A percentile compares a stretch with the other conserved stretches of the same genome.
phyloP scores from a whole-genome alignment of 1,140 invertebrate genomes.

The Melipona quadrifasciata region DNA sequence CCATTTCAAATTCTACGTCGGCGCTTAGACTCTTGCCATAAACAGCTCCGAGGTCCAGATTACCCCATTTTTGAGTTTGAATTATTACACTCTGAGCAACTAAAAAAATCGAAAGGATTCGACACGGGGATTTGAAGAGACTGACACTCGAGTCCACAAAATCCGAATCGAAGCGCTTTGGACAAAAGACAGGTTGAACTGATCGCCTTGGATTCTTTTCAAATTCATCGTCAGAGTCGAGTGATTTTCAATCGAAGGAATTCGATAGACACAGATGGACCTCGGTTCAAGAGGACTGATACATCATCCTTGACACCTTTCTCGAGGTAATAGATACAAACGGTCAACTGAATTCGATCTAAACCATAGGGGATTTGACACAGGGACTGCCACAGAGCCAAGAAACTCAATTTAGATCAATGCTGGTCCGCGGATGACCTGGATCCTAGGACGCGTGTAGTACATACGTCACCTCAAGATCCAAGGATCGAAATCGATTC shows the following conservation, averaged over 20 bases:
- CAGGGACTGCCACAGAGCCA: neutral
- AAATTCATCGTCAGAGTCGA: too few relatives aligned
- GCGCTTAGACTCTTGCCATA: neutral
- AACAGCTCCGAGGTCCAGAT: neutral
- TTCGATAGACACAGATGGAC: neutral
- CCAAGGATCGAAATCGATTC: neutral
- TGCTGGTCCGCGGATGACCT: neutral
- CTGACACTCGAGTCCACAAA: too few relatives aligned
- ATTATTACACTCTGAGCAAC: neutral
- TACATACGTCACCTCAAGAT: neutral
- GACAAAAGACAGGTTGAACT: neutral
- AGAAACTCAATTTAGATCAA: slow-evolving; percentile 8
- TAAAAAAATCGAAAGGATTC: too few relatives aligned
- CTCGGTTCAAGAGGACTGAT: neutral
- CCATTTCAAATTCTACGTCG: neutral
- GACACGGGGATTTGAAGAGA: too few relatives aligned
- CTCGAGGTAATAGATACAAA: neutral
- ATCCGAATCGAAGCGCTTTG: neutral
- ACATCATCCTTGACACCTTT: neutral
- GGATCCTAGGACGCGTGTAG: neutral
- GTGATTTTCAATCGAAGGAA: neutral
- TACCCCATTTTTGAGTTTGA: neutral
- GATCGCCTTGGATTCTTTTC: neutral
- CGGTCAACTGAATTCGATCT: neutral
- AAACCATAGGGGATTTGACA: neutral